These are phyloP conservation scores for Lepus americanus DNA, from an alignment of 2,113 vertebrate species.

Conservation along the genomic window DNA sequence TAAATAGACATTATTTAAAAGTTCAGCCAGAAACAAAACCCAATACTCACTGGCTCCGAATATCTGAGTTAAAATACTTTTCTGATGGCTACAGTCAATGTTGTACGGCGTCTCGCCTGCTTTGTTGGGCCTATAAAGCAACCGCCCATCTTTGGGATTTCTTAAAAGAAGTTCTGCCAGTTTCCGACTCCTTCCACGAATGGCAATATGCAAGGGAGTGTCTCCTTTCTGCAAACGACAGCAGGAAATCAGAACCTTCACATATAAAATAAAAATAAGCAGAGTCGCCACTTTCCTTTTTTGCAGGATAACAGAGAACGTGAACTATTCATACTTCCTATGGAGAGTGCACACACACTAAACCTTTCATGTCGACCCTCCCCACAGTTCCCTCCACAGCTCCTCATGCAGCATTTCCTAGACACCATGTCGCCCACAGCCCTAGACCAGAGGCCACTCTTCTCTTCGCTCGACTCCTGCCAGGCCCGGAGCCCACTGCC, in stretches of 20 bases:
- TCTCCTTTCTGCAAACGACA: constrained; percentile 94
- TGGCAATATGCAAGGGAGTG: constrained; percentile 97
- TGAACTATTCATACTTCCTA: background rate
- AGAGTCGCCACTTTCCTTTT: background rate
- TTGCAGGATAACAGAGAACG: background rate
- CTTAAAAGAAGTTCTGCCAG: constrained; percentile 96
- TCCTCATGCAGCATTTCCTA: background rate
- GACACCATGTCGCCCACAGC: background rate
- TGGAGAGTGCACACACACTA: background rate
- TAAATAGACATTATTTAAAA: background rate
- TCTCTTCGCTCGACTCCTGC: no score
- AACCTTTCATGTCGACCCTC: background rate
- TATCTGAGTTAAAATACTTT: constrained; percentile 99
- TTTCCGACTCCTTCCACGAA: constrained; percentile 96
- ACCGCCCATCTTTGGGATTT: constrained; percentile 97
- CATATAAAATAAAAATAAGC: background rate
- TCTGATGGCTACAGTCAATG: constrained; percentile 99
- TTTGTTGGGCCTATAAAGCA: constrained; percentile 98
- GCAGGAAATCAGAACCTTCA: background rate
- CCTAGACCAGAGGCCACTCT: background rate
- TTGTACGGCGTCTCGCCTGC: constrained; percentile 98
- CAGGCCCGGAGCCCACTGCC: background rate
- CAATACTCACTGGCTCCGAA: constrained; percentile 96
- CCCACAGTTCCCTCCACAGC: background rate
- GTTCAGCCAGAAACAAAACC: background rate